phyloP scores from a whole-genome alignment of 2,888 invertebrate species.

The Drosophila infuscata region DNA sequence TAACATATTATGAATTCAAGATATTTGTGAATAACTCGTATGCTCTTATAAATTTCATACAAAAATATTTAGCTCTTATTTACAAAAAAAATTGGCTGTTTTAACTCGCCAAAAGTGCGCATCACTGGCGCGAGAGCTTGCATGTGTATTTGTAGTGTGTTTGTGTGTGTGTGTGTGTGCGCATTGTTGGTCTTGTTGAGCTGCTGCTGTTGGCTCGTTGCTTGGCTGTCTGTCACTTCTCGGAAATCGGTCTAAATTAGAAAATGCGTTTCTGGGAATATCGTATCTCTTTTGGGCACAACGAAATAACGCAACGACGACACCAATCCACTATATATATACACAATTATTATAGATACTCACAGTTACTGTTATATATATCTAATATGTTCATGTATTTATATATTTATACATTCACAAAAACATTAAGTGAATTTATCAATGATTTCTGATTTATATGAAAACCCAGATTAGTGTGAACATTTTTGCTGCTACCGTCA shows the following conservation, averaged over 20 bases:
- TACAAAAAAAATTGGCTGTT: background rate
- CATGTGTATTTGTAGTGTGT: constrained; percentile 10
- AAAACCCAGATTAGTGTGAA: constrained; percentile 19
- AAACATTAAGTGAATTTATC: constrained; percentile 49
- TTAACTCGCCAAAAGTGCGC: background rate
- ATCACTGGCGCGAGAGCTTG: constrained; percentile 24
- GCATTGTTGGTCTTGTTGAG: constrained; percentile 70
- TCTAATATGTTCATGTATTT: constrained; percentile 1
- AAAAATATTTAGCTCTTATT: background rate
- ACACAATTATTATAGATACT: constrained; percentile 36
- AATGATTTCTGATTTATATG: constrained; percentile 49
- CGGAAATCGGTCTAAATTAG: constrained; percentile 84
- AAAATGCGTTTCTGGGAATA: constrained; percentile 84
- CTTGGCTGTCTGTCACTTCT: constrained; percentile 82
- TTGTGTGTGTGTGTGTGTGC: constrained; percentile 39
- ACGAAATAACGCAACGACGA: constrained; percentile 63
- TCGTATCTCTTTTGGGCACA: constrained; percentile 79
- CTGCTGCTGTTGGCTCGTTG: constrained; percentile 61
- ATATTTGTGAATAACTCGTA: background rate
- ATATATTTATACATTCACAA: constrained; percentile 3
- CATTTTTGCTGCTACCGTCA: constrained; percentile 33
- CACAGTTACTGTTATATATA: constrained; percentile 21
- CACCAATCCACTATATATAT: constrained; percentile 50
- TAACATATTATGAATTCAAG: background rate
- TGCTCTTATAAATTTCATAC: background rate